A percentile compares a stretch with the other conserved stretches of the same genome.
Conservation (phyloP, 2,113 vertebrate species). For the Chionis minor region DNA sequence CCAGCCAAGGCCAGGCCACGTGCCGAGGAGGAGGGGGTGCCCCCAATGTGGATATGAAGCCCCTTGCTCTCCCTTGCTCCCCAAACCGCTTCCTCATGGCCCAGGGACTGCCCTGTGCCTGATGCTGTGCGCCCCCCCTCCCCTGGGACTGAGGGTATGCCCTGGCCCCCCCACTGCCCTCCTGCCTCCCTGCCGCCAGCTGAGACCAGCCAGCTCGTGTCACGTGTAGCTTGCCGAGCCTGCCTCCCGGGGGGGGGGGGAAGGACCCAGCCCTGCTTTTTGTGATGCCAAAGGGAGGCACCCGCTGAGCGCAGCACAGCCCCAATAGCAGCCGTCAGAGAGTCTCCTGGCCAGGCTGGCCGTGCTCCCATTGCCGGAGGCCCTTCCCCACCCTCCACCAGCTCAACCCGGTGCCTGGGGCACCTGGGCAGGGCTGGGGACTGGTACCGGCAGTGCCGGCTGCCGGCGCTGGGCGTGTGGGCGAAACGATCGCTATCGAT, state of each 20-base stretch:
- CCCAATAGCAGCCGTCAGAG: neutral
- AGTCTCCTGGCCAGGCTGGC: neutral
- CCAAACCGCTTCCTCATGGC: neutral
- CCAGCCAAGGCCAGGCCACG: neutral
- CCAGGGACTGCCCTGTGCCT: too few relatives aligned
- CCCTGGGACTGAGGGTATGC: neutral
- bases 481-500: neutral
- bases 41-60: neutral
- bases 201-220: neutral
- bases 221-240: neutral
- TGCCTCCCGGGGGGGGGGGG: rapidly evolving
- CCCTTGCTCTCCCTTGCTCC: neutral
- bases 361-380: neutral
- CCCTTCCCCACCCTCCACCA: neutral
- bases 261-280: neutral
- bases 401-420: neutral
- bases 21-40: neutral
- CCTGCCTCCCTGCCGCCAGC: neutral
- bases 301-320: neutral
- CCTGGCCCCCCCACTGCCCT: neutral
- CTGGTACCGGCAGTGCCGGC: neutral
- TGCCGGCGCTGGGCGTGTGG: neutral
- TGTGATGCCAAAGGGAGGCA: neutral
- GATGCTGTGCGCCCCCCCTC: neutral
- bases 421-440: conserved; percentile 14